Evolutionary conservation across 2,888 invertebrate genomes (phyloP).

Genomic region (Dynastes tityus): DNA sequence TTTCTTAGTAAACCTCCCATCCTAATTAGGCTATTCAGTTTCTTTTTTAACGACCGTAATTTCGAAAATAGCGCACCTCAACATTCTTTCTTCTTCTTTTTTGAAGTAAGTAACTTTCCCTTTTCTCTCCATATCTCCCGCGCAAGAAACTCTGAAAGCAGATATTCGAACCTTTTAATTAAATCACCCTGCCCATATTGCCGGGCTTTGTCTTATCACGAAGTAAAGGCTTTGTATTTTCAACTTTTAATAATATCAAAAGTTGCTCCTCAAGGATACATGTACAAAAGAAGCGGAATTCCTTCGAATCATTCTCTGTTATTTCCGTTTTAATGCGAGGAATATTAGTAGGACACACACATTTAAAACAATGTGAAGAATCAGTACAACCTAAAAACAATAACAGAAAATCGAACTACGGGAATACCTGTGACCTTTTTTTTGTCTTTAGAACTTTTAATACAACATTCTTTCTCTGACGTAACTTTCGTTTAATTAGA

Average conservation of each 20-base stretch:
- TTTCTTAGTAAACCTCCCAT: constrained; percentile 35
- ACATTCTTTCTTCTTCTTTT: constrained; percentile 36
- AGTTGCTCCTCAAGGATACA: neutral
- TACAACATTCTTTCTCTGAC: constrained; percentile 50
- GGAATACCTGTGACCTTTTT: constrained; percentile 3
- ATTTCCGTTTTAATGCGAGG: too few relatives aligned
- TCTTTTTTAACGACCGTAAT: constrained; percentile 43
- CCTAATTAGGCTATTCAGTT: constrained; percentile 43
- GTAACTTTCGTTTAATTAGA: constrained; percentile 53
- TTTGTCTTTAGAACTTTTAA: constrained; percentile 45
- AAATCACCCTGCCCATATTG: constrained; percentile 10
- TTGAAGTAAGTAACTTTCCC: constrained; percentile 23
- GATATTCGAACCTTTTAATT: constrained; percentile 40
- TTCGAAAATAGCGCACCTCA: constrained; percentile 42
- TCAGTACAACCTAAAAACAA: constrained; percentile 10
- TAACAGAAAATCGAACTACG: neutral
- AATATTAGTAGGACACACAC: neutral
- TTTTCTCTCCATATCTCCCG: constrained; percentile 7
- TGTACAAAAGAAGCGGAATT: too few relatives aligned
- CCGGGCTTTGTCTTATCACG: constrained; percentile 20
- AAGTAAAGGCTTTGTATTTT: constrained; percentile 23
- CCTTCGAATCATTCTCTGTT: neutral
- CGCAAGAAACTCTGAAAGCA: neutral
- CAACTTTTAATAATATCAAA: constrained; percentile 22
- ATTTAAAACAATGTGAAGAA: constrained; percentile 6